Evolutionary conservation across 2,888 invertebrate genomes (phyloP), one percentile per base, ranked within the genome.

Genomic region (Xiphydria camelus): DNA sequence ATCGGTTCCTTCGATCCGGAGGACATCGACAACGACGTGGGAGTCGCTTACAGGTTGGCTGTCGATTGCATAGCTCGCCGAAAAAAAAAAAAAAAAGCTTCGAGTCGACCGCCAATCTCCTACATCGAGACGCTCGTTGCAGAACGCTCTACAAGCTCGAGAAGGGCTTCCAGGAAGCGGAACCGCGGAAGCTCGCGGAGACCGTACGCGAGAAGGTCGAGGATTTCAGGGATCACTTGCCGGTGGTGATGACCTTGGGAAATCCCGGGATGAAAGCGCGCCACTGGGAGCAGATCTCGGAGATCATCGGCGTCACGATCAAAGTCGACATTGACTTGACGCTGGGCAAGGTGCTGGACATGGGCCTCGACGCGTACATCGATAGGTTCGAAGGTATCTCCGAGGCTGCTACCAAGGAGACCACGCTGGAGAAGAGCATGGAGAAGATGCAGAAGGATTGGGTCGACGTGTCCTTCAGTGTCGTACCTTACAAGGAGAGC

Each of bases 371-470:
- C 21, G 88, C 91, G 47, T 93, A 88, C 70, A 85, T 92, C 36
- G 80, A 87, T 0, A 88, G 88, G 70, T 95, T 97, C 69, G 95
- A 95, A 76, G 75, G 82, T 1, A 94, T 97, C 57, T 92, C 94
- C 2, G 95, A 96, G 70, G 89, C 94, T 0, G 97, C 97, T 0
- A 94, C 94, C 4, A 97, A 96, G 75, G 96, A 97, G 76, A 93
- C 88, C 69, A 91, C 89, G 61, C 79, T 97, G 34, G 96, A 97
- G 75, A 91, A 86, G 73, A 87, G 87, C 18, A 80, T 97, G 76
- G 82, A 84, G 38, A 94, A 90, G 78, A 97, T 97, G 95, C 87
- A 85, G 68, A 81, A 78, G 42, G 96, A 96, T 80, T 97, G 97
- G 96, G 83, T 83, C 22, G 88, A 88, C 55, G 83, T 91, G 65